A percentile compares a stretch with the other conserved stretches of the same genome.
These are phyloP conservation scores for Nibea coibor DNA, from an alignment of 2,113 vertebrate species.

Conservation along the genomic window DNA sequence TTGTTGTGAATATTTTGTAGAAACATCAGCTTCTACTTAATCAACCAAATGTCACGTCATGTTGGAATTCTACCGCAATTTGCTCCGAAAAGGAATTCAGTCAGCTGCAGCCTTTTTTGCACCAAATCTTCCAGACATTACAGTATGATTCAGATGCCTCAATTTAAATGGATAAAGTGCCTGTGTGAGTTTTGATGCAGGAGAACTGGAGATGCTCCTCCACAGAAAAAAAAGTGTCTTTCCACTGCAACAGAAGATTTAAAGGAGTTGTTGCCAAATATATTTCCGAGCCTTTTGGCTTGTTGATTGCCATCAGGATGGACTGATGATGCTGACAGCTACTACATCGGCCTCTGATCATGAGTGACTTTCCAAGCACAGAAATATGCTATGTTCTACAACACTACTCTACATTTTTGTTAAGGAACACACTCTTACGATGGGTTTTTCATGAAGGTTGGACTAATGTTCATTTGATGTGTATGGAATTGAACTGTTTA, in stretches of 20 bases:
- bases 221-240: slow-evolving; percentile 17
- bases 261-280: slow-evolving; percentile 66
- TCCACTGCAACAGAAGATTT: slow-evolving; percentile 32
- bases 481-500: slow-evolving; percentile 9
- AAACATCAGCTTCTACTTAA: not conserved
- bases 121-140: slow-evolving; percentile 66
- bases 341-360: not conserved
- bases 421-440: slow-evolving; percentile 1
- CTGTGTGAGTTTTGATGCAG: slow-evolving; percentile 64
- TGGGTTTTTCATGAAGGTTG: slow-evolving; percentile 13
- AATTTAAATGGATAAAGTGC: slow-evolving; percentile 69
- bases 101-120: slow-evolving; percentile 49
- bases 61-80: slow-evolving; percentile 21
- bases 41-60: not conserved
- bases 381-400: slow-evolving; percentile 33
- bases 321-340: slow-evolving; percentile 12
- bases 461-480: slow-evolving; percentile 19
- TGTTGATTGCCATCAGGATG: slow-evolving; percentile 1
- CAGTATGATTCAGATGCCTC: slow-evolving; percentile 53
- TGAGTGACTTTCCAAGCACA: slow-evolving; percentile 30
- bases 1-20: slow-evolving; percentile 18
- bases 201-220: slow-evolving; percentile 25
- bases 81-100: slow-evolving; percentile 22
- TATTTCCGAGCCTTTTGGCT: slow-evolving; percentile 34
- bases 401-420: slow-evolving; percentile 18